phyloP scores from a whole-genome alignment of 2,797 vertebrate species.

The Tolypeutes matacus region DNA sequence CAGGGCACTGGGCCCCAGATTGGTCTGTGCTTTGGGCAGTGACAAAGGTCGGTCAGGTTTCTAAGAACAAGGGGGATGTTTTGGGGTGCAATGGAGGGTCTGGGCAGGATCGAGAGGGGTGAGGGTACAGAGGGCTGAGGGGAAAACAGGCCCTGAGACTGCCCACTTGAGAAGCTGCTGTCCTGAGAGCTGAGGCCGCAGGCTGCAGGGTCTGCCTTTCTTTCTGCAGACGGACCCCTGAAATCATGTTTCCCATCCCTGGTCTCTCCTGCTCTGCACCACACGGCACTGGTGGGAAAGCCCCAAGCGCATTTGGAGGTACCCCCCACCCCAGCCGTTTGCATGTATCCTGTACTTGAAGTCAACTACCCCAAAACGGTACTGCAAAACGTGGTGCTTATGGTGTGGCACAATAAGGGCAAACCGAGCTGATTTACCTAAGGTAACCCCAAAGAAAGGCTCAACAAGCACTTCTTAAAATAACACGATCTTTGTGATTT shows the following conservation, averaged over 20 bases:
- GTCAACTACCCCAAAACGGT: rapidly evolving
- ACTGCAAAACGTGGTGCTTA: background rate
- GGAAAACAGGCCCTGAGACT: background rate
- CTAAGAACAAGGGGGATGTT: background rate
- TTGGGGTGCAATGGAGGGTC: rapidly evolving
- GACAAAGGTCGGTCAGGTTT: background rate
- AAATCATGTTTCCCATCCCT: rapidly evolving
- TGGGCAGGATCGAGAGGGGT: rapidly evolving
- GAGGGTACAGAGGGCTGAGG: background rate
- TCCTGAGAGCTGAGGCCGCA: rapidly evolving
- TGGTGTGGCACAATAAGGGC: rapidly evolving
- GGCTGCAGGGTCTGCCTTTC: background rate
- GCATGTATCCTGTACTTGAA: rapidly evolving
- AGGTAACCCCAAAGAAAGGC: background rate
- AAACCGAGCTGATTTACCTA: background rate
- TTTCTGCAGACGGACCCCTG: background rate
- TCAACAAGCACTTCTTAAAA: background rate
- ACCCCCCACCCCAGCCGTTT: too few relatives aligned
- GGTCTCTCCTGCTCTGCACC: background rate
- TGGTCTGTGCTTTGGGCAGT: too few relatives aligned
- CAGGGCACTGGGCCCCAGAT: background rate
- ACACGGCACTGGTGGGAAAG: background rate
- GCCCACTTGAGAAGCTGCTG: background rate
- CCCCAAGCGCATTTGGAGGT: too few relatives aligned
- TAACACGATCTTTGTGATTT: background rate